Percentiles rank a stretch among this genome's conserved stretches.
phyloP scores from a whole-genome alignment of 2,888 invertebrate species.

The Sarcophaga rosellei region DNA sequence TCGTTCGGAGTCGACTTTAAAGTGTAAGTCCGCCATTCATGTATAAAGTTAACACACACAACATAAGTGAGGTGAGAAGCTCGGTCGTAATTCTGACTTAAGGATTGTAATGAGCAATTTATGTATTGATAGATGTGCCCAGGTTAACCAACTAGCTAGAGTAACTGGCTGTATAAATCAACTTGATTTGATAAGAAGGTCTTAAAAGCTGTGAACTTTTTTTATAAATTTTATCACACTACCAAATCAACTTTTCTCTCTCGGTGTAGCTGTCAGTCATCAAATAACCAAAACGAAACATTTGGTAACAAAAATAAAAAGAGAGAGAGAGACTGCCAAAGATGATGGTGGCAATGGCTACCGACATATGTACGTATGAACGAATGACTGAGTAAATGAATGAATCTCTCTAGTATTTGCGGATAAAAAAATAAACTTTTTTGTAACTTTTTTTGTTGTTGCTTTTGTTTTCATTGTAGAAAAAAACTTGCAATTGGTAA shows the following conservation, averaged over 20 bases:
- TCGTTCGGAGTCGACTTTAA: too few species aligned
- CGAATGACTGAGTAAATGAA: conserved; percentile 36
- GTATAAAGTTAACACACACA: too few species aligned
- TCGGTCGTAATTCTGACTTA: too few species aligned
- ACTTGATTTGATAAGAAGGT: too few species aligned
- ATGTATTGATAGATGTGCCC: too few species aligned
- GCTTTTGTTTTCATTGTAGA: background rate
- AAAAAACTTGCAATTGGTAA: conserved; percentile 45
- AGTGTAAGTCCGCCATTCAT: too few species aligned
- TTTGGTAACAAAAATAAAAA: background rate
- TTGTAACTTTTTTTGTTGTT: background rate
- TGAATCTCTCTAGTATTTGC: conserved; percentile 37
- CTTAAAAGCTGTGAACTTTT: too few species aligned
- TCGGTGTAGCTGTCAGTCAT: background rate
- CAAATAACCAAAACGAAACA: background rate
- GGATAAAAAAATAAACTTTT: conserved; percentile 37
- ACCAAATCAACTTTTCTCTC: background rate
- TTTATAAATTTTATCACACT: too few species aligned
- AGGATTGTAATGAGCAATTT: too few species aligned
- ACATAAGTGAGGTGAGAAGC: too few species aligned
- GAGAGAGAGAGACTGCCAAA: conserved; percentile 37
- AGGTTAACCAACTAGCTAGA: too few species aligned
- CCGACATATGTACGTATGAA: conserved; percentile 25
- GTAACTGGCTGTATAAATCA: too few species aligned
- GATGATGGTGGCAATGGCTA: conserved; percentile 27